Base-by-base conservation (phyloP, 2,113 vertebrate species). In the Lasiurus borealis region DNA sequence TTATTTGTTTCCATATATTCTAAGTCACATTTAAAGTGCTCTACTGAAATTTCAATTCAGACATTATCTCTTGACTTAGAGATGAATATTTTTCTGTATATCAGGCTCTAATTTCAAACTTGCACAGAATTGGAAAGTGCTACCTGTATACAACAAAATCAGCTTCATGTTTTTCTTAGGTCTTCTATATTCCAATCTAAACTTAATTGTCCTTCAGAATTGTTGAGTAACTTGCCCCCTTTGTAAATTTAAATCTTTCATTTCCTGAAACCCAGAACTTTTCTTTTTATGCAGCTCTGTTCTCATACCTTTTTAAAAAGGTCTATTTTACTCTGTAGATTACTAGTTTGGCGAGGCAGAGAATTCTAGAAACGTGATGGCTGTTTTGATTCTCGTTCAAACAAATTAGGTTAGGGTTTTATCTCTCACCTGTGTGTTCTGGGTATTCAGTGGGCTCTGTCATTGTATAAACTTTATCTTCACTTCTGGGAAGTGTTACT, bases 381-480 rank as follows among this genome's bases (percentile, higher is more conserved):
- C 27, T 76, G 15, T 29, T 90, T 75, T 91, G 40, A 85, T 52
- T 82, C 15, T 57, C 64, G n/a, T 77, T 73, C 3, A 57, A 29
- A 54, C 1, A 40, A 78, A 73, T 46, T 85, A 19, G 34, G 21
- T 85, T 34, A 52, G n/a, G 25, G 11, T 86, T 73, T 89, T 71
- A 29, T 14, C 2, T 46, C 0, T 34, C 27, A 13, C 36, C 13
- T 31, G 19, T 94, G 21, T 91, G 46, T 91, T 2, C 9, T 64
- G 48, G 80, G 3, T 31, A 44, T 3, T 57, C 44, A 1, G 3
- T 86, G 64, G 71, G 12, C 71, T 54, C n/a, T 91, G 34, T 15
- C 19, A 7, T 44, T 89, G 44, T 95, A 8, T 92, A 18, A 78
- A 90, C 34, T 73, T 92, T 34, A 11, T 87, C 21, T 92, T 96